Evolutionary conservation across 92 coral and sea anemone genomes (phyloP).

Genomic region (Epizoanthus ramosus): DNA sequence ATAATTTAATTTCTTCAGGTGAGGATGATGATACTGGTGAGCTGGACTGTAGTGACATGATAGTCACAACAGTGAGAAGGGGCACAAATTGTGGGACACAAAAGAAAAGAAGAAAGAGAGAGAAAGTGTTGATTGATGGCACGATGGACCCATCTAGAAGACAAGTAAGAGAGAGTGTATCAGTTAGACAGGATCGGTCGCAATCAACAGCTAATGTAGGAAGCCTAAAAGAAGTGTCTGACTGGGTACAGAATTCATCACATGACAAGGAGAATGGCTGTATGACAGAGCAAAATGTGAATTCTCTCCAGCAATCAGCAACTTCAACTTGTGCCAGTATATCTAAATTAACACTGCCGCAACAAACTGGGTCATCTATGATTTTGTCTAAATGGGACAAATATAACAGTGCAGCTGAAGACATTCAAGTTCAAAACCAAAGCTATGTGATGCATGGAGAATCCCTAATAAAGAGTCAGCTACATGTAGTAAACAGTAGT

Average conservation of each 20-base stretch:
- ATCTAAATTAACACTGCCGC: not conserved
- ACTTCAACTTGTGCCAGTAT: not conserved
- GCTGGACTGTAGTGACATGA: conserved; percentile 26
- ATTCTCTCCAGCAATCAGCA: not conserved
- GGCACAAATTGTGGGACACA: conserved; percentile 16
- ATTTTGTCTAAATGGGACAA: not conserved
- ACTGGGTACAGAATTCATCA: too few relatives aligned
- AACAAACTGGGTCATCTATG: not conserved
- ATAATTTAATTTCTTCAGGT: conserved; percentile 14
- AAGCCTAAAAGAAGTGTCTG: not conserved
- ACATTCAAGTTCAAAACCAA: not conserved
- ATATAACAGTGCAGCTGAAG: not conserved
- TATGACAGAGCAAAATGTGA: not conserved
- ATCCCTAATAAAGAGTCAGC: not conserved
- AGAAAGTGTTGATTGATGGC: conserved; percentile 20
- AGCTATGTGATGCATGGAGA: not conserved
- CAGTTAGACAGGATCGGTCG: not conserved
- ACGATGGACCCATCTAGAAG: conserved; percentile 12
- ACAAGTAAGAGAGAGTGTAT: not conserved
- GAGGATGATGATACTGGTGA: conserved; percentile 23
- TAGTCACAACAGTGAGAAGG: conserved; percentile 29
- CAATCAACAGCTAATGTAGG: not conserved
- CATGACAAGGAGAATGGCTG: too few relatives aligned
- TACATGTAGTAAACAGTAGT: not conserved
- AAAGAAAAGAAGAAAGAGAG: conserved; percentile 32